Base-by-base conservation (phyloP, 2,113 vertebrate genomes). In the Charina bottae region DNA sequence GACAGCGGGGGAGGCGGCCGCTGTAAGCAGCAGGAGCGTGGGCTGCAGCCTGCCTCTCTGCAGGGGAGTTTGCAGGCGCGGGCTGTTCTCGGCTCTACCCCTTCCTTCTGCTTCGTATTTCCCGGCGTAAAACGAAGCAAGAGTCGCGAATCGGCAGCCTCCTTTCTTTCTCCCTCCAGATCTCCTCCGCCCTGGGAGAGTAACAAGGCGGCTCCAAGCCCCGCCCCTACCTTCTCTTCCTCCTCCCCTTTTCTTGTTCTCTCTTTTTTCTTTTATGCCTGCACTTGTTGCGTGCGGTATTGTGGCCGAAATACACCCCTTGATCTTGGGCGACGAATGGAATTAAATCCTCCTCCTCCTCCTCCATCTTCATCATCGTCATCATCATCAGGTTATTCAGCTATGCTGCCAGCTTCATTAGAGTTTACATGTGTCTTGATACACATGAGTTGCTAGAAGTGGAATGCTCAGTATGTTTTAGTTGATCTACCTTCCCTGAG, bases 221-320 rank as follows among this genome's bases (percentile, higher is more conserved):
- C 28, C 94, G 93, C 94, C 94, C 92, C 93, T 86, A 33, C 5
- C 84, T 8, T 33, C 92, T 84, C 94, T 94, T 37, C 94, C 91
- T 94, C 94, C 93, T 93, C 93, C 85, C 49, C 55, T 37, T 49
- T 11, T 78, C n/a, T 21, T 26, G 8, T 13, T n/a, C 9, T 58
- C 10, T 28, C 4, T 23, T n/a, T 83, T 19, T 23, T 26, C 56
- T 46, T 60, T 58, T 59, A 49, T n/a, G 55, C 55, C 68, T 95
- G 94, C 95, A 93, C 95, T 94, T 96, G 95, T 94, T 94, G 92
- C 89, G 5, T 28, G 68, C 33, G 21, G 68, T 24, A 37, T 8
- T 23, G 64, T 42, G 42, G 64, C 19, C 89, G 56, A 56, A 37
- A 78, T 37, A 15, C 64, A 24, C 89, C 2, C 64, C 89, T 90